Conservation (phyloP, 2,113 vertebrate species). For the Nibea coibor region DNA sequence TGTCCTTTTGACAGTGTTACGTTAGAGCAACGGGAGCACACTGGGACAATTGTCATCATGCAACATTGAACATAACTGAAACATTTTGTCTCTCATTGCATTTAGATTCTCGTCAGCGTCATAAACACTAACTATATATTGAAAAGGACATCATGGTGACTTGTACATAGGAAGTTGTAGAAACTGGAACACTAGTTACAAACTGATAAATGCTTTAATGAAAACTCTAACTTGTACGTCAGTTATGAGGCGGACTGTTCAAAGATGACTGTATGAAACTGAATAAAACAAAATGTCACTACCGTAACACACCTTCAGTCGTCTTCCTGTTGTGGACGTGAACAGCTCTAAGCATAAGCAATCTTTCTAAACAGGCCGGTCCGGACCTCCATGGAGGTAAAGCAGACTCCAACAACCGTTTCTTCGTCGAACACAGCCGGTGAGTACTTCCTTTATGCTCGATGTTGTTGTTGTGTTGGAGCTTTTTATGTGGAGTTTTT, state of each 20-base stretch:
- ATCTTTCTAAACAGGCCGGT: constrained; percentile 79
- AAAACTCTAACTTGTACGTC: constrained; percentile 20
- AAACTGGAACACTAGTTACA: constrained; percentile 4
- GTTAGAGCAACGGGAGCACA: constrained; percentile 52
- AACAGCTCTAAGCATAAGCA: constrained; percentile 66
- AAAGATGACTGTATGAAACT: constrained; percentile 41
- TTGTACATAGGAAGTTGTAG: constrained; percentile 1
- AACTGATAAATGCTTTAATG: constrained; percentile 25
- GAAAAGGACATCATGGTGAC: constrained; percentile 12
- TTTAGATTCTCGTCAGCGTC: background rate
- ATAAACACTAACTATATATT: constrained; percentile 17
- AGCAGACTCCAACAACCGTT: constrained; percentile 67
- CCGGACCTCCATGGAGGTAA: constrained; percentile 76
- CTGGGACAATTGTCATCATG: constrained; percentile 76
- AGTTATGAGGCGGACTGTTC: constrained; percentile 35
- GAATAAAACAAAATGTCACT: constrained; percentile 56
- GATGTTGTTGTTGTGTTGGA: constrained; percentile 1
- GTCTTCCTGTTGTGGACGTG: constrained; percentile 49
- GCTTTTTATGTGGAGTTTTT: background rate
- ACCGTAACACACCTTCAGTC: constrained; percentile 17
- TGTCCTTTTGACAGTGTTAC: constrained; percentile 40
- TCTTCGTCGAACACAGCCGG: constrained; percentile 66
- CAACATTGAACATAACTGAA: constrained; percentile 12
- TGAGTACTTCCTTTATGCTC: constrained; percentile 59
- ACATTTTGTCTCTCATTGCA: constrained; percentile 21